Evolutionary conservation across 2,888 invertebrate species (phyloP).

Genomic region (Oeneis ivallda): DNA sequence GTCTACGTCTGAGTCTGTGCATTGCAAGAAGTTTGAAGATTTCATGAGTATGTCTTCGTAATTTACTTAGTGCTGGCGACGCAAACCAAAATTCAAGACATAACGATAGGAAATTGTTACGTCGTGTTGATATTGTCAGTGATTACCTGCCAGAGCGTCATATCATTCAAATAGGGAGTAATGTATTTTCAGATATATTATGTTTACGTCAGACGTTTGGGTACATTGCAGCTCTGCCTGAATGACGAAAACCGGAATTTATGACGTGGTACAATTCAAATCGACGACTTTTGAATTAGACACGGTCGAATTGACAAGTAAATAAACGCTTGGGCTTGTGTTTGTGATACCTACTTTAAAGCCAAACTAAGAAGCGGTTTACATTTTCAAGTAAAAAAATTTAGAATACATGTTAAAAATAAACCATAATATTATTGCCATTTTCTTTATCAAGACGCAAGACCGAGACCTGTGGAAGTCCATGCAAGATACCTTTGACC

Average conservation of each 20-base stretch:
- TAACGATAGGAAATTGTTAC: background rate
- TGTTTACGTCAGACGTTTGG: slow-evolving; percentile 47
- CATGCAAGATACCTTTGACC: too few species aligned
- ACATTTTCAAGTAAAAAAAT: too few species aligned
- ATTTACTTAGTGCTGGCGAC: background rate
- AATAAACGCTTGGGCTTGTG: too few species aligned
- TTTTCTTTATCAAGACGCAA: too few species aligned
- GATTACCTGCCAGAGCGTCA: slow-evolving; percentile 44
- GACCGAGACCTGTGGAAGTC: too few species aligned
- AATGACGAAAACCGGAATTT: background rate
- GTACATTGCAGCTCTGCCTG: slow-evolving; percentile 30
- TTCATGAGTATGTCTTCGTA: slow-evolving; percentile 44
- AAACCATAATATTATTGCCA: too few species aligned
- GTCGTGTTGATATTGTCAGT: slow-evolving; percentile 13
- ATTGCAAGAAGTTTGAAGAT: slow-evolving; percentile 21
- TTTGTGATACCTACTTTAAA: too few species aligned
- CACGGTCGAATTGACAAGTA: background rate
- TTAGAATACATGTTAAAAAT: too few species aligned
- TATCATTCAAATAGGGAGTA: slow-evolving; percentile 46
- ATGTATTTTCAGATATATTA: slow-evolving; percentile 51
- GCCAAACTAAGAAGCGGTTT: too few species aligned
- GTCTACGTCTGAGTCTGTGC: slow-evolving; percentile 48
- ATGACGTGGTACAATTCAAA: background rate
- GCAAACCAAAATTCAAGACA: background rate
- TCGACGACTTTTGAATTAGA: background rate